These are phyloP conservation scores for Pardosa pseudoannulata DNA, from an alignment of 2,888 invertebrate species.

Conservation along the genomic window DNA sequence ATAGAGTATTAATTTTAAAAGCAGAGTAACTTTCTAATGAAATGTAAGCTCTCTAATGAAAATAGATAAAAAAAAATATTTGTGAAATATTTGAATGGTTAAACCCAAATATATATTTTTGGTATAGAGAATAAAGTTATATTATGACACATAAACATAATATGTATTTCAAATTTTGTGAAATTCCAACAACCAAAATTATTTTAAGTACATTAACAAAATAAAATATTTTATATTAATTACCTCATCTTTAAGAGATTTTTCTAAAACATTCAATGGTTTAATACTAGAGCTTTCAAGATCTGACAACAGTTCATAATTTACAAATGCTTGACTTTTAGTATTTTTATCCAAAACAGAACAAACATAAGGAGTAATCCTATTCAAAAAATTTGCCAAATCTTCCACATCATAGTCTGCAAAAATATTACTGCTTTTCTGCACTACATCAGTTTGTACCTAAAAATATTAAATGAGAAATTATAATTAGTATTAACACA, in stretches of 20 bases:
- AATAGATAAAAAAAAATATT: too few species aligned
- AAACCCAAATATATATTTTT: too few species aligned
- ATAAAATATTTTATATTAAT: too few species aligned
- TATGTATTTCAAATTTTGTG: neutral
- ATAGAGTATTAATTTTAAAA: too few species aligned
- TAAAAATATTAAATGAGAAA: conserved; percentile 12
- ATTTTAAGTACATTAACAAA: neutral
- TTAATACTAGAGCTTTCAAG: conserved; percentile 33
- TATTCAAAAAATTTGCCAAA: conserved; percentile 38
- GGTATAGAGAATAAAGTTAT: too few species aligned
- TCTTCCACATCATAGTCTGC: conserved; percentile 43
- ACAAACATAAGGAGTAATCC: conserved; percentile 56
- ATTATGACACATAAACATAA: too few species aligned
- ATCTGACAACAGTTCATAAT: conserved; percentile 50
- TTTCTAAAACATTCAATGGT: conserved; percentile 42
- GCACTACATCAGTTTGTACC: conserved; percentile 55
- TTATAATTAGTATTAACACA: neutral
- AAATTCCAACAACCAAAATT: neutral
- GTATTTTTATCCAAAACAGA: conserved; percentile 53
- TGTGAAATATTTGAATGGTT: too few species aligned
- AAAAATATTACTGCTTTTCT: conserved; percentile 21
- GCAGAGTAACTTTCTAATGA: too few species aligned
- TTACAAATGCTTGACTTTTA: conserved; percentile 55
- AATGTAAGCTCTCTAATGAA: too few species aligned
- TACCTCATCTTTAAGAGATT: conserved; percentile 40